Evolutionary conservation across 2,113 vertebrate genomes (phyloP), one percentile per base, ranked within the genome.

Genomic region (Manacus vitellinus): DNA sequence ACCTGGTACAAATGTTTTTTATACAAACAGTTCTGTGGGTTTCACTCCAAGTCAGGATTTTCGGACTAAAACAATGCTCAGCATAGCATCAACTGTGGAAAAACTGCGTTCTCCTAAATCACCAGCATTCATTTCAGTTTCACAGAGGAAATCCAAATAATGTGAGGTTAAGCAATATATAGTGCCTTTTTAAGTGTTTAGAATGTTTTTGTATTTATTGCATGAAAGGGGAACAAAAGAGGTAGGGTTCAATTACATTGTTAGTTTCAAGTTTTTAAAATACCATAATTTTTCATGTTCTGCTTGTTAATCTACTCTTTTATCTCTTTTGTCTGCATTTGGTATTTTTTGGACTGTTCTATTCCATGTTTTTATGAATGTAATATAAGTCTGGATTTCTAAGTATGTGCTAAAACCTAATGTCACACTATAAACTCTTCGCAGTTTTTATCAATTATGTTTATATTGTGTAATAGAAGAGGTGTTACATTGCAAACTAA

Each of bases 391-490:
- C 81, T 87, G 52, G 68, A 78, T 92, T 92, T 94, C 41, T 52
- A 74, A 84, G 56, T 92, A 83, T 63, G 79, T 94, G 76, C 70
- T 95, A 94, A 94, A 96, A 86, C 47, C 78, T 94, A 65, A 92
- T 78, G 44, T 91, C 65, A 58, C 54, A 22, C 65, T 61, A 59
- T 84, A 92, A 94, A 93, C 72, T 80, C 52, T 23, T 61, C 51
- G 46, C 78, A 75, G 54, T 93, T 96, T 97, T 95, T 92, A 82
- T 84, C 88, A 92, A 43, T 93, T 94, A 47, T 75, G 83, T 87
- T 94, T 81, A 72, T 94, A 54, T 78, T 87, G 54, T 88, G 44
- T 84, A 92, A 86, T 65, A 59, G 72, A 89, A 67, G 59, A 85
- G 43, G 39, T 87, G 58, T 91, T 92, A 86, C 28, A 44, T 31